phyloP scores from a whole-genome alignment of 1,140 invertebrate species.

The Phocides pigmalion region DNA sequence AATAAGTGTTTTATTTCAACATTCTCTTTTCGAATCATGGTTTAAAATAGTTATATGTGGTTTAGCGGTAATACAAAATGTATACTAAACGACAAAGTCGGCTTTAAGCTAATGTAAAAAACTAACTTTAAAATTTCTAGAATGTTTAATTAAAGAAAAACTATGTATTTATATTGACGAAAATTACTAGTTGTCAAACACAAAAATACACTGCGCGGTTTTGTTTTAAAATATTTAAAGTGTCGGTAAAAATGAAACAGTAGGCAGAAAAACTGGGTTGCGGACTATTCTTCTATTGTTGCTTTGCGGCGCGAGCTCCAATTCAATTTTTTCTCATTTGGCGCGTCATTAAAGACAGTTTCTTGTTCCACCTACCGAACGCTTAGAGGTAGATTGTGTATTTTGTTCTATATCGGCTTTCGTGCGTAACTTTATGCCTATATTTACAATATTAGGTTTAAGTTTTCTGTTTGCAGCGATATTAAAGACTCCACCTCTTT shows the following conservation, averaged over 20 bases:
- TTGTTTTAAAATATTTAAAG: constrained; percentile 12
- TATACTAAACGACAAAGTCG: too few relatives aligned
- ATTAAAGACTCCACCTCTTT: too few relatives aligned
- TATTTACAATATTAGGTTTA: not conserved
- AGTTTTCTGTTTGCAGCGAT: not conserved
- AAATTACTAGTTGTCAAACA: not conserved
- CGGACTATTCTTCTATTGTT: constrained; percentile 27
- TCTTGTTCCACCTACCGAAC: constrained; percentile 2
- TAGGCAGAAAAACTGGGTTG: constrained; percentile 24
- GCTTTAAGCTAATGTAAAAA: too few relatives aligned
- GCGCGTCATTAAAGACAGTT: constrained; percentile 21
- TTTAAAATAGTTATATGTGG: too few relatives aligned
- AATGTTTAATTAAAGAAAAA: too few relatives aligned
- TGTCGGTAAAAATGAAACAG: constrained; percentile 16
- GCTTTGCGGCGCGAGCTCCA: constrained; percentile 23
- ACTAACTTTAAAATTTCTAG: too few relatives aligned
- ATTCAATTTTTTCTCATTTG: constrained; percentile 24
- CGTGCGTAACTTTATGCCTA: not conserved
- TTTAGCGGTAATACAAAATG: too few relatives aligned
- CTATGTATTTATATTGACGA: not conserved
- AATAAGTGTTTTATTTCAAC: too few relatives aligned
- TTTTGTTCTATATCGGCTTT: constrained; percentile 15
- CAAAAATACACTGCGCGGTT: not conserved
- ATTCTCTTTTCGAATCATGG: too few relatives aligned
- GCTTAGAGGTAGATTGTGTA: constrained; percentile 1